Evolutionary conservation across 2,888 invertebrate species (phyloP).

Genomic region (Machimus atricapillus): DNA sequence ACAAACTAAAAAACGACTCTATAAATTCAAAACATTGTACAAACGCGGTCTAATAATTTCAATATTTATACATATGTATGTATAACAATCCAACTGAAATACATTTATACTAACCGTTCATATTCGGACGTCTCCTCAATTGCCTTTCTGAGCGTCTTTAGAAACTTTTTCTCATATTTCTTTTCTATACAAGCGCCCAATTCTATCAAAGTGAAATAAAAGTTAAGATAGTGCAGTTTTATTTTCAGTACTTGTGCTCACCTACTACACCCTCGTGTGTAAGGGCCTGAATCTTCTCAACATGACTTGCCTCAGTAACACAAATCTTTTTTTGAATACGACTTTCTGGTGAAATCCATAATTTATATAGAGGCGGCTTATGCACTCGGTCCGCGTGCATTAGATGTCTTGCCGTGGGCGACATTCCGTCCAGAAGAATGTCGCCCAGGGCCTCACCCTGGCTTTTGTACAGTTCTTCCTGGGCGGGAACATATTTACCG

Average conservation of each 20-base stretch:
- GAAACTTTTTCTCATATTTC: neutral
- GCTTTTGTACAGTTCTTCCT: neutral
- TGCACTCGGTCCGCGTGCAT: neutral
- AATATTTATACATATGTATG: no score
- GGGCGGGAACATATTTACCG: neutral
- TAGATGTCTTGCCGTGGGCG: neutral
- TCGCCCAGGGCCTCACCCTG: neutral
- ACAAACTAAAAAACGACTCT: no score
- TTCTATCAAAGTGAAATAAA: neutral
- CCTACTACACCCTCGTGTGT: slow-evolving; percentile 8
- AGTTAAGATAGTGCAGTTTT: neutral
- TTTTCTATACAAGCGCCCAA: neutral
- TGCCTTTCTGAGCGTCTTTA: neutral
- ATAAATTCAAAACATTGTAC: no score
- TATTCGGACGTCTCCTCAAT: slow-evolving; percentile 24
- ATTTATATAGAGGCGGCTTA: neutral
- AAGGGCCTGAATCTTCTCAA: neutral
- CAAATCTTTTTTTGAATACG: neutral
- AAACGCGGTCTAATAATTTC: no score
- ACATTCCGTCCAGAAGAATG: neutral
- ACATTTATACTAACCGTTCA: neutral
- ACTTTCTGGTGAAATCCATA: slow-evolving; percentile 12
- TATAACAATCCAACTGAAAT: no score
- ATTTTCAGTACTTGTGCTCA: neutral
- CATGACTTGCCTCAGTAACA: neutral